Evolutionary conservation across 2,888 invertebrate genomes (phyloP), one percentile per base, ranked within the genome.

Genomic region (Coelogynopora nodosa): DNA sequence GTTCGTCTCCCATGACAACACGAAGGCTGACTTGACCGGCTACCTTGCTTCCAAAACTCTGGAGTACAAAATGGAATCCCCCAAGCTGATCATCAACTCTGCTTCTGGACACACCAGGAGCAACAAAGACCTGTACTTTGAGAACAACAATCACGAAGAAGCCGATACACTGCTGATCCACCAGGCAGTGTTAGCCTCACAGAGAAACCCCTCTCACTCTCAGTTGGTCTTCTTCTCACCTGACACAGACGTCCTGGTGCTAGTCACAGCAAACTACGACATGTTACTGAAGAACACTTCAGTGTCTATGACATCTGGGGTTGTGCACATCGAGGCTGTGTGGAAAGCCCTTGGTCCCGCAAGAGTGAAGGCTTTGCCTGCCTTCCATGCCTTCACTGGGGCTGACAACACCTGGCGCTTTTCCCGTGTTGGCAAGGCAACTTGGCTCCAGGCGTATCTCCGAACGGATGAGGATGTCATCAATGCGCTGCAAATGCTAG

Each of bases 361-460:
- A 74, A 74, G 74, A 74, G 74, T 23, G 23, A 74, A 74, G 74
- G 74, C 74, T 74, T 74, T 74, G 23, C 74, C 74, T 13, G 74
- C 74, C 23, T 74, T 74, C 74, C 74, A 74, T 74, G 74, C 74
- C 10, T 74, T 74, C 74, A 74, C 74, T 13, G 74, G 74, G 5
- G 74, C 23, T 74, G 74, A 74, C 74, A 74, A 74, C 74, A 74
- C 74, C 23, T 10, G 74, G 23, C 5, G 85, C 2, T 86, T 87
- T 30, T 82, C 85, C 81, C 84, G 85, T 23, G 81, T 87, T 81
- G 87, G 67, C 85, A 87, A 86, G 28, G 49, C 85, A 67, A 87
- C 87, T 80, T 81, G 87, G 85, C 82, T 86, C n/a, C 31, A 86
- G 18, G 49, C 18, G 10, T 74, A 74, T 23, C 5, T 74, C 10